A percentile compares a stretch with the other conserved stretches of the same genome.
These are phyloP conservation scores for Malurus melanocephalus DNA, from an alignment of 2,113 vertebrate species.

Conservation along the genomic window DNA sequence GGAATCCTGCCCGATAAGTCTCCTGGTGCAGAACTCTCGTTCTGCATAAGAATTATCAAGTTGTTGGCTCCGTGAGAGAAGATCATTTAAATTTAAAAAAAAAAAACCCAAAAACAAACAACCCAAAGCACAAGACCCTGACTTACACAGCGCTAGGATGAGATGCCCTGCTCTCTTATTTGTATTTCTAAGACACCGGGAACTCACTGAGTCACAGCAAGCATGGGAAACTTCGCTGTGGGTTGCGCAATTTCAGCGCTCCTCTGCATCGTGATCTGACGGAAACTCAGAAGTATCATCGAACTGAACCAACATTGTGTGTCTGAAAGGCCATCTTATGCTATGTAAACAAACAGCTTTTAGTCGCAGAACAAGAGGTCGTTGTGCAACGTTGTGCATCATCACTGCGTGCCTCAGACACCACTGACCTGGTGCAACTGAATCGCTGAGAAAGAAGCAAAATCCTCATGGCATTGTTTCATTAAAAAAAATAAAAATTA, in stretches of 20 bases:
- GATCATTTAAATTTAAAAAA: background rate
- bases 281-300: background rate
- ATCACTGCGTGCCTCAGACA: background rate
- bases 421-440: background rate
- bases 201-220: background rate
- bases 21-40: background rate
- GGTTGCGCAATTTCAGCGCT: background rate
- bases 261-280: background rate
- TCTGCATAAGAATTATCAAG: background rate
- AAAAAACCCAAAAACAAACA: too few relatives aligned
- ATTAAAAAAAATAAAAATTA: background rate
- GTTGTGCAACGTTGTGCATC: slow-evolving; percentile 1
- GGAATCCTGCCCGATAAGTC: background rate
- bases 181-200: background rate
- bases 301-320: background rate
- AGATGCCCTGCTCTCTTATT: background rate
- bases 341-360: slow-evolving; percentile 47
- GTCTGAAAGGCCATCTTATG: slow-evolving; percentile 20
- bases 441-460: background rate
- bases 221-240: slow-evolving; percentile 20
- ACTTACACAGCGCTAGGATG: background rate
- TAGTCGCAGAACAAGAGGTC: slow-evolving; percentile 22
- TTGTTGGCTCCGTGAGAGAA: background rate
- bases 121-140: background rate
- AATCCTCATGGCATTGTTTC: background rate